Conservation (phyloP, 1,140 invertebrate species). For the Bombus balteatus region DNA sequence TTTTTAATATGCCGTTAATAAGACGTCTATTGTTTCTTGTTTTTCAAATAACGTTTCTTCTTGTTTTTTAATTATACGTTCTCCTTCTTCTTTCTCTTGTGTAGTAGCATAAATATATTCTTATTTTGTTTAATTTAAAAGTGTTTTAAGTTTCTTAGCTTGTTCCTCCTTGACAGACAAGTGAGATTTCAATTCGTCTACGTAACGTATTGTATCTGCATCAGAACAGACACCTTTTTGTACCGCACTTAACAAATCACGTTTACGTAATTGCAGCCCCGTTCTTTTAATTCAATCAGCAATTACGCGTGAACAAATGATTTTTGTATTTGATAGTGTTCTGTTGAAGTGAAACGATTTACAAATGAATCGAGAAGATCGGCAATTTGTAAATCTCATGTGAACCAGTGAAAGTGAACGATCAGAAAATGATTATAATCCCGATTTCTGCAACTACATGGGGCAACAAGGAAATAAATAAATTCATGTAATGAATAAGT, state of each 20-base stretch:
- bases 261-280: too few relatives aligned
- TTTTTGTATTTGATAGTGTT: too few relatives aligned
- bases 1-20: constrained; percentile 68
- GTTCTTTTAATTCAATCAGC: too few relatives aligned
- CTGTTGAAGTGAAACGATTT: too few relatives aligned
- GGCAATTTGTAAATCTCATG: too few relatives aligned
- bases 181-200: constrained; percentile 71
- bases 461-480: too few relatives aligned
- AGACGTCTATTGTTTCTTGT: constrained; percentile 68
- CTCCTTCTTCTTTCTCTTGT: constrained; percentile 58
- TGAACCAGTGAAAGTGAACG: too few relatives aligned
- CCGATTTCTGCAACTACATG: too few relatives aligned
- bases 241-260: constrained; percentile 59
- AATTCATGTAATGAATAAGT: too few relatives aligned
- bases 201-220: constrained; percentile 57
- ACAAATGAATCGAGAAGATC: too few relatives aligned
- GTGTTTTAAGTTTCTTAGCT: constrained; percentile 73
- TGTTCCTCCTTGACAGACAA: constrained; percentile 69
- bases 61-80: constrained; percentile 59
- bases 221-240: constrained; percentile 57
- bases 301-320: too few relatives aligned
- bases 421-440: too few relatives aligned
- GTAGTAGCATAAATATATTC: constrained; percentile 72
- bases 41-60: constrained; percentile 63
- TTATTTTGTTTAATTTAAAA: constrained; percentile 77